These are phyloP conservation scores for Hippopotamyrus pictus DNA, from an alignment of 2,797 vertebrate species.

Conservation along the genomic window DNA sequence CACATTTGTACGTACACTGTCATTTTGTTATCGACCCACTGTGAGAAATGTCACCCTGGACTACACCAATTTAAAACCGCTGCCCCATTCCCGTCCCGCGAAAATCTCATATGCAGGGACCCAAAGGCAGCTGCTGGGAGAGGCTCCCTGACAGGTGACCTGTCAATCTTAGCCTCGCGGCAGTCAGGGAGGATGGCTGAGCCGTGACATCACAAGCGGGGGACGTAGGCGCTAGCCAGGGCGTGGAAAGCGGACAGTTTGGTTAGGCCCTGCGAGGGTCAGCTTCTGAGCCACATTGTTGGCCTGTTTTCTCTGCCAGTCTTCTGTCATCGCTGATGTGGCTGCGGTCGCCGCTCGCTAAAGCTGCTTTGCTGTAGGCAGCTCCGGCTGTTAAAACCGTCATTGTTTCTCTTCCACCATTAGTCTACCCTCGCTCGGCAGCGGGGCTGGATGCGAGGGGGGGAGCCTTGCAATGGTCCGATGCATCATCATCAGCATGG, in stretches of 20 bases:
- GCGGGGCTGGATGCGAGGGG: slow-evolving; percentile 23
- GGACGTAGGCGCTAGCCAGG: slow-evolving; percentile 43
- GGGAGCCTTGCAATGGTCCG: slow-evolving; percentile 49
- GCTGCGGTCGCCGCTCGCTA: slow-evolving; percentile 60
- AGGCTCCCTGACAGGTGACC: slow-evolving; percentile 18
- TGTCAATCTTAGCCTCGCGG: slow-evolving; percentile 18
- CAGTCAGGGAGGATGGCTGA: not conserved
- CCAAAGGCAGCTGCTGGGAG: slow-evolving; percentile 22
- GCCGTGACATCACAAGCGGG: not conserved
- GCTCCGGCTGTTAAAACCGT: slow-evolving; percentile 66
- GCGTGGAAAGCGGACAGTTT: slow-evolving; percentile 39
- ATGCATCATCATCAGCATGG: slow-evolving; percentile 62
- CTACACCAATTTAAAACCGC: slow-evolving; percentile 17
- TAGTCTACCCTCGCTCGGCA: slow-evolving; percentile 37
- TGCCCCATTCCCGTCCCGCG: slow-evolving; percentile 18
- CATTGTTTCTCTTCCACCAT: slow-evolving; percentile 61
- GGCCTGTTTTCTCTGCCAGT: slow-evolving; percentile 72
- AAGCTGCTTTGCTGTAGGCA: slow-evolving; percentile 74
- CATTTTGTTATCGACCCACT: slow-evolving; percentile 16
- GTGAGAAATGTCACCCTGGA: slow-evolving; percentile 14
- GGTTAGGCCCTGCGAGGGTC: slow-evolving; percentile 50
- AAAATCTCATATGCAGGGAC: slow-evolving; percentile 12
- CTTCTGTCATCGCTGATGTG: slow-evolving; percentile 69
- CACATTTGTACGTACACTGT: slow-evolving; percentile 15
- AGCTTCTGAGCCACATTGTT: slow-evolving; percentile 67